phyloP scores from a whole-genome alignment of 1,140 invertebrate genomes.

The Brachionus rubens region DNA sequence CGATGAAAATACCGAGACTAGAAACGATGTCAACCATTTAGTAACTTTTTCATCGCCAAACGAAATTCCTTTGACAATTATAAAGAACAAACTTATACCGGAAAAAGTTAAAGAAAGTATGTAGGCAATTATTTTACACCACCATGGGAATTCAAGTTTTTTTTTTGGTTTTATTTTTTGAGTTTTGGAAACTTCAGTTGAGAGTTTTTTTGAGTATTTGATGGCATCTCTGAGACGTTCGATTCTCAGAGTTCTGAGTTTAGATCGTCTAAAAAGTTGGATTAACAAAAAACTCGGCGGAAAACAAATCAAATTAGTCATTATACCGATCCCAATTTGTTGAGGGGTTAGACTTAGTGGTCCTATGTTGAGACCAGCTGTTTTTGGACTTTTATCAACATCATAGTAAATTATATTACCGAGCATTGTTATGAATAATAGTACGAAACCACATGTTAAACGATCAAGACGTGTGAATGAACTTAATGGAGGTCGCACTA shows the following conservation, averaged over 20 bases:
- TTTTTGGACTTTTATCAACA: background rate
- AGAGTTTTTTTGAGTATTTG: background rate
- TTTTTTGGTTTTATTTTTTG: slow-evolving; percentile 6
- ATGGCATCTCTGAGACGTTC: background rate
- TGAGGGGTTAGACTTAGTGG: background rate
- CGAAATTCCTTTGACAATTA: slow-evolving; percentile 64
- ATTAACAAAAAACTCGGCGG: slow-evolving; percentile 8
- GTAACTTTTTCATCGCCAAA: slow-evolving; percentile 64
- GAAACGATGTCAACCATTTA: slow-evolving; percentile 65
- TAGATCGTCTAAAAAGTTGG: slow-evolving; percentile 29
- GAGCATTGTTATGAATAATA: slow-evolving; percentile 1
- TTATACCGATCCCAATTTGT: slow-evolving; percentile 42
- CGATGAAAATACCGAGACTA: slow-evolving; percentile 64
- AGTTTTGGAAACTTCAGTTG: background rate
- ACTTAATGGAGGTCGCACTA: background rate
- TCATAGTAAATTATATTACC: slow-evolving; percentile 34
- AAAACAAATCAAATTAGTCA: slow-evolving; percentile 20
- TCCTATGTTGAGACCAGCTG: background rate
- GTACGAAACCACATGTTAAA: slow-evolving; percentile 15
- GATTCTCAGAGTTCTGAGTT: background rate
- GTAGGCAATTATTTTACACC: slow-evolving; percentile 63
- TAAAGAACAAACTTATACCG: slow-evolving; percentile 60
- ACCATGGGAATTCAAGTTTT: slow-evolving; percentile 61
- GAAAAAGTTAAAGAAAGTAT: slow-evolving; percentile 59
- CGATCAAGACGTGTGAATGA: background rate